These are phyloP conservation scores for Denticeps clupeoides DNA, from an alignment of 2,797 vertebrate genomes.

Conservation along the genomic window DNA sequence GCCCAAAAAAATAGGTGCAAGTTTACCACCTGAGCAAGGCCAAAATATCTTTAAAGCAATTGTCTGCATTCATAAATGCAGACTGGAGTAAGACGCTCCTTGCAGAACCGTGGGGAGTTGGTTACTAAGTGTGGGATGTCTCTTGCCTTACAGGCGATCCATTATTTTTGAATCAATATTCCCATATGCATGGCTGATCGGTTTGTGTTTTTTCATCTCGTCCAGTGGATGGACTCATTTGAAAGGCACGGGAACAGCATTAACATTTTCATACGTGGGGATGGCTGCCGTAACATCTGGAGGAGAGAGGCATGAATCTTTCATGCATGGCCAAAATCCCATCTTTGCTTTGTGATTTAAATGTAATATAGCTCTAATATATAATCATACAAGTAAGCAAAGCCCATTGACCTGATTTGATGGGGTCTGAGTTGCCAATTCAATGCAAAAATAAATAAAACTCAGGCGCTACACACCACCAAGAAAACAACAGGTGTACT, in stretches of 20 bases:
- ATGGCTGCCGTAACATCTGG: constrained; percentile 2
- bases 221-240: background rate
- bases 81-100: constrained; percentile 1
- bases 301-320: constrained; percentile 16
- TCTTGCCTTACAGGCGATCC: constrained; percentile 22
- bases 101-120: constrained; percentile 12
- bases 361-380: constrained; percentile 14
- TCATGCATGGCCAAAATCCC: constrained; percentile 14
- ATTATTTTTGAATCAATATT: constrained; percentile 16
- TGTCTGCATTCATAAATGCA: constrained; percentile 1
- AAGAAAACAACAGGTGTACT: no score
- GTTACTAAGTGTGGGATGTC: constrained; percentile 10
- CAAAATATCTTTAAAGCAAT: no score
- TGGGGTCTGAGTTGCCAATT: constrained; percentile 18
- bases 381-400: constrained; percentile 15
- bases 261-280: constrained; percentile 12
- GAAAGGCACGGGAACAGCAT: constrained; percentile 11
- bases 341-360: constrained; percentile 9
- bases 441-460: constrained; percentile 4
- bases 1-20: constrained; percentile 17
- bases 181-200: background rate
- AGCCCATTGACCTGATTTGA: constrained; percentile 11
- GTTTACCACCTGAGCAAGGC: no score
- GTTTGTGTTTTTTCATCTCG: constrained; percentile 8
- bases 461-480: no score